Evolutionary conservation across 1,140 invertebrate genomes (phyloP).

Genomic region (Eurosta solidaginis): DNA sequence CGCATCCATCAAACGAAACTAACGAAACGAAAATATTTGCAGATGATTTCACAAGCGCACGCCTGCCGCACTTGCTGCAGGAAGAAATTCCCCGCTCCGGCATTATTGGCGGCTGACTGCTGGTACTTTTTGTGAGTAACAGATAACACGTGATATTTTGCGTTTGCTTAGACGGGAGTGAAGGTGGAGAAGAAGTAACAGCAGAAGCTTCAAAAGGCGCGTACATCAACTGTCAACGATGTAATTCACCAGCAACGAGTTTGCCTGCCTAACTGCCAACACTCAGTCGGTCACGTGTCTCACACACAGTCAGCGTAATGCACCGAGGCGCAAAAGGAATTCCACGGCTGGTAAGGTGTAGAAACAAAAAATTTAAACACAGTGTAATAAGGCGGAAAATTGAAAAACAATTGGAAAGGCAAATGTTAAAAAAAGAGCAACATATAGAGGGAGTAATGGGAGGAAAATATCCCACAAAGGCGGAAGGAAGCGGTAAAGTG

Average conservation of each 20-base stretch:
- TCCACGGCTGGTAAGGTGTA: background rate
- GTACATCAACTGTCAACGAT: background rate
- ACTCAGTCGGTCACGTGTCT: background rate
- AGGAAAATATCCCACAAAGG: background rate
- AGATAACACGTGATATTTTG: constrained; percentile 30
- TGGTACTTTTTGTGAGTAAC: background rate
- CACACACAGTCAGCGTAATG: background rate
- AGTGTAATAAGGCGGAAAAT: constrained; percentile 59
- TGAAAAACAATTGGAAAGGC: constrained; percentile 54
- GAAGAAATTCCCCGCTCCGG: background rate
- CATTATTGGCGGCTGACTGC: background rate
- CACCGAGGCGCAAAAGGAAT: background rate
- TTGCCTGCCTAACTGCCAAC: background rate
- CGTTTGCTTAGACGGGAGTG: background rate
- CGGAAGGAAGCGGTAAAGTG: background rate
- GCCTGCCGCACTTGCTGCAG: background rate
- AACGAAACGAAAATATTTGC: constrained; percentile 36
- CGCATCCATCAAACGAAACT: constrained; percentile 32
- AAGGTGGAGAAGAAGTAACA: background rate
- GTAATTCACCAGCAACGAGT: background rate
- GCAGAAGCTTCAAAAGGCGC: background rate
- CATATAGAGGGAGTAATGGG: too few relatives aligned
- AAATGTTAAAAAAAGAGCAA: constrained; percentile 11
- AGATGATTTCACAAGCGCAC: constrained; percentile 30
- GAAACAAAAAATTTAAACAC: constrained; percentile 30